These are phyloP conservation scores for Lateolabrax maculatus DNA, from an alignment of 2,797 vertebrate genomes.

Conservation along the genomic window DNA sequence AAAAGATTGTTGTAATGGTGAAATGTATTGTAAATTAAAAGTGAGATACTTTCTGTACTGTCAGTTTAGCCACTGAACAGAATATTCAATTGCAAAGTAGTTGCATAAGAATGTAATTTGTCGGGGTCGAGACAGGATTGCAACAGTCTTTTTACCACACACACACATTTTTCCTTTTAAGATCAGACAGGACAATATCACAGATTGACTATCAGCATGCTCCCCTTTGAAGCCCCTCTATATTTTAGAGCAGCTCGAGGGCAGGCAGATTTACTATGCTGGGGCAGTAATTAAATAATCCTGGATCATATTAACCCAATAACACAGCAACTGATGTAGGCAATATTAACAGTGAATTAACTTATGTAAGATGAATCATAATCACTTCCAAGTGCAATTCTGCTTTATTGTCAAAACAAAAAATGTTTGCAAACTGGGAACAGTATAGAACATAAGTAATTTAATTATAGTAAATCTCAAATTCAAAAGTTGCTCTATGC, in stretches of 20 bases:
- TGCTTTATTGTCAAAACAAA: not conserved
- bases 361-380: slow-evolving; percentile 3
- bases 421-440: slow-evolving; percentile 1
- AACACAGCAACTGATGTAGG: slow-evolving; percentile 8
- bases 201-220: slow-evolving; percentile 20
- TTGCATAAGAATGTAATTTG: slow-evolving; percentile 4
- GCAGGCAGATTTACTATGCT: slow-evolving; percentile 16
- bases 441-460: not conserved
- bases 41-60: not conserved
- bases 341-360: slow-evolving; percentile 15
- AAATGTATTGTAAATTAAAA: slow-evolving; percentile 13
- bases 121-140: not conserved
- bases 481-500: not conserved
- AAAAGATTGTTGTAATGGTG: not conserved
- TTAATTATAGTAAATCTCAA: not conserved
- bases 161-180: slow-evolving; percentile 11
- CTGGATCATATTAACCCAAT: slow-evolving; percentile 41
- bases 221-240: slow-evolving; percentile 6
- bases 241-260: slow-evolving; percentile 28
- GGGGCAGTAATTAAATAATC: slow-evolving; percentile 45
- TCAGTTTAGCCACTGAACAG: not conserved
- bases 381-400: not conserved
- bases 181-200: slow-evolving; percentile 35
- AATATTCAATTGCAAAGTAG: slow-evolving; percentile 10
- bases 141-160: not conserved